Percentiles rank a stretch among this genome's conserved stretches.
Conservation (phyloP, 37 sponge, comb jelly and placozoan genomes). For the Eunapius fragilis region DNA sequence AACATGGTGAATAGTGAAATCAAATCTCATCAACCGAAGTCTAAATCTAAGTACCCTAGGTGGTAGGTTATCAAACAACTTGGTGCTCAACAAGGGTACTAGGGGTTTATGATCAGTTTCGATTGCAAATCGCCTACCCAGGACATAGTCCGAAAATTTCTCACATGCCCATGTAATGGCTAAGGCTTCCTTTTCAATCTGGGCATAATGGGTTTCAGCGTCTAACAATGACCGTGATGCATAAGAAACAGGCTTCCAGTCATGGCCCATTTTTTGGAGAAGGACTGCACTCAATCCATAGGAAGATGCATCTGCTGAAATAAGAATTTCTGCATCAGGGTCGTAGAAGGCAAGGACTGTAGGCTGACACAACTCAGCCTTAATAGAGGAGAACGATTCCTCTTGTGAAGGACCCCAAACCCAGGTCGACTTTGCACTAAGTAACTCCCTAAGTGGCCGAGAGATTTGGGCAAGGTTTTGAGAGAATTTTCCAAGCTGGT, state of each 20-base stretch:
- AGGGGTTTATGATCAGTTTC: constrained; percentile 56
- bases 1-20: neutral
- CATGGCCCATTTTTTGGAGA: neutral
- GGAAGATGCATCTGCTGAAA: constrained; percentile 31
- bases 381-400: constrained; percentile 1
- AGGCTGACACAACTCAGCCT: constrained; percentile 4
- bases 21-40: neutral
- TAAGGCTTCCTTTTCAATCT: constrained; percentile 50
- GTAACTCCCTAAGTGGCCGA: constrained; percentile 13
- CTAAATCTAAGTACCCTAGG: neutral
- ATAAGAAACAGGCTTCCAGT: constrained; percentile 16
- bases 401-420: constrained; percentile 14
- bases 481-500: constrained; percentile 26
- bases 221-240: constrained; percentile 16
- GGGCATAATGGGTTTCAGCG: constrained; percentile 35
- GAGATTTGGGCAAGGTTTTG: constrained; percentile 29
- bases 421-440: constrained; percentile 16
- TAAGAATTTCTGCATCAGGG: neutral
- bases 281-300: constrained; percentile 24
- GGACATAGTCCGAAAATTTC: constrained; percentile 17
- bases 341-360: constrained; percentile 16
- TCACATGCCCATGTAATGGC: constrained; percentile 42
- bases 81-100: constrained; percentile 21
- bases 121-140: neutral
- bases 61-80: constrained; percentile 19